Conservation (phyloP, 2,888 invertebrate genomes). For the Apodemia mormo region DNA sequence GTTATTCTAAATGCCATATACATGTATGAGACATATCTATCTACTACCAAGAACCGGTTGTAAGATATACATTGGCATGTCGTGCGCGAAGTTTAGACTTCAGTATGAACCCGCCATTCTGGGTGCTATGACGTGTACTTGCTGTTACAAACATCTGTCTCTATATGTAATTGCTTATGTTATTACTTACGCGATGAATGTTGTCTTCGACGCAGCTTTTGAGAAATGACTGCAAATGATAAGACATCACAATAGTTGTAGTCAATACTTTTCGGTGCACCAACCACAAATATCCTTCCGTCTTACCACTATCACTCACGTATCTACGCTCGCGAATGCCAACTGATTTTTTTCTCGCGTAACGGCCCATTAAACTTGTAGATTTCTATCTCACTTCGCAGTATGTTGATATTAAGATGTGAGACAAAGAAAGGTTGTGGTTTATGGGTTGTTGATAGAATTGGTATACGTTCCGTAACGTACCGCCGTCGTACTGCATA, state of each 20-base stretch:
- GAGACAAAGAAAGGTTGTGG: conserved; percentile 82
- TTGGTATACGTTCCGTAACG: conserved; percentile 80
- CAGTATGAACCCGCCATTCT: conserved; percentile 46
- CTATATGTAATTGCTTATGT: conserved; percentile 42
- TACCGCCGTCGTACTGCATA: conserved; percentile 78
- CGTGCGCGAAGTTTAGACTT: conserved; percentile 30
- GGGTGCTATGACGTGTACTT: conserved; percentile 43
- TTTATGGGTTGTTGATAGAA: conserved; percentile 83
- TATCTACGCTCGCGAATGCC: conserved; percentile 80
- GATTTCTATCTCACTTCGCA: conserved; percentile 78
- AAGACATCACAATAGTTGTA: conserved; percentile 15
- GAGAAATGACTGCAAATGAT: not conserved
- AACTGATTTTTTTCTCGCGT: conserved; percentile 82
- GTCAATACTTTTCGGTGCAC: conserved; percentile 45
- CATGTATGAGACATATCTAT: conserved; percentile 19
- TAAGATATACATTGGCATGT: conserved; percentile 10
- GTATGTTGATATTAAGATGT: conserved; percentile 66
- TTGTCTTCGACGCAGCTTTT: conserved; percentile 25
- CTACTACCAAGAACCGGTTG: conserved; percentile 35
- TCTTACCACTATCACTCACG: conserved; percentile 77
- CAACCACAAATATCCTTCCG: conserved; percentile 69
- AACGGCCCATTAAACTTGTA: conserved; percentile 82
- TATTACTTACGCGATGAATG: conserved; percentile 49
- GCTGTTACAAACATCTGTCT: conserved; percentile 17
- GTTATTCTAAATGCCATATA: not conserved